Evolutionary conservation across 1,140 invertebrate genomes (phyloP).

Genomic region (Helicoverpa armigera): DNA sequence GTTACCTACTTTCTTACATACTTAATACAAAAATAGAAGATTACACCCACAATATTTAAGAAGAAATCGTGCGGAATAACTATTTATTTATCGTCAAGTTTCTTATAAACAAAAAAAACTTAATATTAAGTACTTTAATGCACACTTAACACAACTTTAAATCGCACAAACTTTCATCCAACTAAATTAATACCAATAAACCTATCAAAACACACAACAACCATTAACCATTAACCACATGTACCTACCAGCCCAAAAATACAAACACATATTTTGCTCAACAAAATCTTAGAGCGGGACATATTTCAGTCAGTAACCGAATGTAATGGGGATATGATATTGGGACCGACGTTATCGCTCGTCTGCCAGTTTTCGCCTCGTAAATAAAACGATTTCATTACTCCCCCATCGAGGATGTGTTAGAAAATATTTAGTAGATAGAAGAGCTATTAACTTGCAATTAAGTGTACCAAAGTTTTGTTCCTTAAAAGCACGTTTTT

Average conservation of each 20-base stretch:
- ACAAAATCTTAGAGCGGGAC: constrained; percentile 41
- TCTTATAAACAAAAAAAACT: too few relatives aligned
- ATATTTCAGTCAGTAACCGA: constrained; percentile 76
- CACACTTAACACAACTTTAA: too few relatives aligned
- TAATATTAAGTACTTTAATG: too few relatives aligned
- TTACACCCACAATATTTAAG: too few relatives aligned
- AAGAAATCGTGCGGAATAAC: too few relatives aligned
- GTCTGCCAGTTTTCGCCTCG: constrained; percentile 74
- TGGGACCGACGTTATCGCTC: constrained; percentile 79
- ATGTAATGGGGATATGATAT: constrained; percentile 82
- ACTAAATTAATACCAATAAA: background rate
- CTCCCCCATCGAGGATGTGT: constrained; percentile 63
- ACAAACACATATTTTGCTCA: constrained; percentile 46
- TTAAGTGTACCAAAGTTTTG: constrained; percentile 25
- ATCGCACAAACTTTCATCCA: too few relatives aligned
- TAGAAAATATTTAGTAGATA: constrained; percentile 73
- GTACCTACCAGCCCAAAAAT: constrained; percentile 5
- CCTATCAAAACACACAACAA: background rate
- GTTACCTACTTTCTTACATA: too few relatives aligned
- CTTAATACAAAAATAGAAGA: too few relatives aligned
- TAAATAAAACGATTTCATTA: constrained; percentile 82
- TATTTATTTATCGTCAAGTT: too few relatives aligned
- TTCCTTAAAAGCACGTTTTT: background rate
- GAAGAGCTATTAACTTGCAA: constrained; percentile 52
- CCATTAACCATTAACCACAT: background rate